A percentile compares a stretch with the other conserved stretches of the same genome.
Evolutionary conservation across 2,113 vertebrate genomes (phyloP).

Genomic region (Daphoenositta chrysoptera): DNA sequence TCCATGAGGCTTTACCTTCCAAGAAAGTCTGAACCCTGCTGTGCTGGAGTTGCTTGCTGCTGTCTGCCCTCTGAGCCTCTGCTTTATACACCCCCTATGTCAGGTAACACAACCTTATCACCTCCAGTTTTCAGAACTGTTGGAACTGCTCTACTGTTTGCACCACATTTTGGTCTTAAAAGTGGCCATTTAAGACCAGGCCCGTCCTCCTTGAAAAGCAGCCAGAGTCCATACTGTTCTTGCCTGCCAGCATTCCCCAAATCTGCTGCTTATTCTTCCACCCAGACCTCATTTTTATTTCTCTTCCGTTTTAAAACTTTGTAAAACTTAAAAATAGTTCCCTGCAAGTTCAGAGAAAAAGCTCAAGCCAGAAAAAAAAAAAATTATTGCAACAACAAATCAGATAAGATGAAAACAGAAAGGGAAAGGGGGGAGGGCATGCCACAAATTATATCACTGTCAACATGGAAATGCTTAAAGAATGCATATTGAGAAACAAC

Average conservation of each 20-base stretch:
- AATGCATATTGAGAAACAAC: constrained; percentile 69
- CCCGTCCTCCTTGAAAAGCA: neutral
- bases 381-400: neutral
- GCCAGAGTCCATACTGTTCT: neutral
- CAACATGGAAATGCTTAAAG: constrained; percentile 65
- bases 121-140: neutral
- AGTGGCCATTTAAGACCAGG: neutral
- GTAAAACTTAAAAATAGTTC: constrained; percentile 60
- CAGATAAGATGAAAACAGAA: constrained; percentile 63
- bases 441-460: constrained; percentile 63
- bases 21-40: neutral
- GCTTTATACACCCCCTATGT: neutral
- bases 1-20: neutral
- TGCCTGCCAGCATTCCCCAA: neutral
- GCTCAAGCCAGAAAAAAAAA: constrained; percentile 41
- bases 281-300: constrained; percentile 23
- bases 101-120: neutral
- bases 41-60: neutral
- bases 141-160: neutral
- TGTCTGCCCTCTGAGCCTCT: neutral
- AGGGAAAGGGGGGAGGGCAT: constrained; percentile 40
- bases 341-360: constrained; percentile 43
- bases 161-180: neutral
- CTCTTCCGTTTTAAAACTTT: constrained; percentile 21
- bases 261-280: constrained; percentile 18